phyloP scores from a whole-genome alignment of 1,140 invertebrate genomes.

The Amyelois transitella region DNA sequence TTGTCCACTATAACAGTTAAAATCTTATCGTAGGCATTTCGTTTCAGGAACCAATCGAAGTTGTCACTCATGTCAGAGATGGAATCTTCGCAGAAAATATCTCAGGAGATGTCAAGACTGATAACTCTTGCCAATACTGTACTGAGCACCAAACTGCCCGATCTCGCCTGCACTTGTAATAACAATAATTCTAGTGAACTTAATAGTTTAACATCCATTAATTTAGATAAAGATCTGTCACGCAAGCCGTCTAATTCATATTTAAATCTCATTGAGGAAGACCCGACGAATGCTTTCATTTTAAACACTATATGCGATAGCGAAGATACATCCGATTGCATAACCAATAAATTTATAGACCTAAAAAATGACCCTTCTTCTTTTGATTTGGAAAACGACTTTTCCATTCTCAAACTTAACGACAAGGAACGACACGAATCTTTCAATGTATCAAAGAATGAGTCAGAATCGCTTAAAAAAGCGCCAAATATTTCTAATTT shows the following conservation, averaged over 20 bases:
- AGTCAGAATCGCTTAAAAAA: conserved; percentile 23
- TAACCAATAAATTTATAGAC: conserved; percentile 33
- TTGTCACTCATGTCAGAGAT: conserved; percentile 44
- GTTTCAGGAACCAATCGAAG: conserved; percentile 57
- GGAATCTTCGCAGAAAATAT: conserved; percentile 49
- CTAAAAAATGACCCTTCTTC: conserved; percentile 32
- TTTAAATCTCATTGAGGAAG: conserved; percentile 32
- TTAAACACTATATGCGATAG: conserved; percentile 29
- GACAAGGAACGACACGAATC: conserved; percentile 26
- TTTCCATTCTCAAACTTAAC: conserved; percentile 66
- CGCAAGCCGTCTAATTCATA: conserved; percentile 17
- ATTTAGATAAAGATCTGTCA: conserved; percentile 20
- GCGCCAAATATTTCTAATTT: conserved; percentile 57
- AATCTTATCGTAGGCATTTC: neutral
- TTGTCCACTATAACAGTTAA: too few species aligned
- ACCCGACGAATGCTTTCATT: conserved; percentile 26
- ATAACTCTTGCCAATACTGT: conserved; percentile 69
- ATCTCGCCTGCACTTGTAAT: conserved; percentile 45
- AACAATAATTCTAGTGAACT: conserved; percentile 10
- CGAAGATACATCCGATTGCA: conserved; percentile 25
- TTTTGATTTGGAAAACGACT: conserved; percentile 45
- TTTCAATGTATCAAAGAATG: conserved; percentile 19
- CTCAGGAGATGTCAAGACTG: conserved; percentile 58
- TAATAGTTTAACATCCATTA: neutral
- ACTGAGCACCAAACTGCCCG: conserved; percentile 59